These are phyloP conservation scores for Anticlea derivata DNA, from an alignment of 2,888 invertebrate species.

Conservation along the genomic window DNA sequence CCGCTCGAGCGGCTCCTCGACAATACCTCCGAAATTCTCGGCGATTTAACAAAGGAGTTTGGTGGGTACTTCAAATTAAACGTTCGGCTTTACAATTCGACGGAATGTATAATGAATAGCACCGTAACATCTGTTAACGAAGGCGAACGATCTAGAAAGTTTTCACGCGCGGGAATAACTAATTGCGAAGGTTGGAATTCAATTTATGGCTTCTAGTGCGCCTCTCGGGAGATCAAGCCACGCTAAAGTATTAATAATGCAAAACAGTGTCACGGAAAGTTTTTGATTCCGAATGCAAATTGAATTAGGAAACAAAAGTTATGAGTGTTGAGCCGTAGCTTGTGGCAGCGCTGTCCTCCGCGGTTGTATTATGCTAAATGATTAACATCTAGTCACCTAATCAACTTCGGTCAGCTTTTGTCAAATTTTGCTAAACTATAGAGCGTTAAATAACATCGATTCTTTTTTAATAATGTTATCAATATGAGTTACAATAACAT, in stretches of 20 bases:
- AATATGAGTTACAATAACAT: no score
- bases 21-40: conserved; percentile 54
- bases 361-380: conserved; percentile 58
- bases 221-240: conserved; percentile 80
- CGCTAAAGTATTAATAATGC: conserved; percentile 83
- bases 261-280: conserved; percentile 84
- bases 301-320: conserved; percentile 81
- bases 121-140: conserved; percentile 84
- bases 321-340: conserved; percentile 67
- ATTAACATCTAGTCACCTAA: conserved; percentile 55
- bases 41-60: conserved; percentile 76
- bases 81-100: conserved; percentile 83
- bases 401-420: conserved; percentile 32
- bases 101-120: conserved; percentile 84
- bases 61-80: conserved; percentile 82
- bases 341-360: conserved; percentile 65
- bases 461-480: neutral
- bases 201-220: conserved; percentile 83
- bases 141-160: conserved; percentile 84
- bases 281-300: conserved; percentile 83
- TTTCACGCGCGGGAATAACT: conserved; percentile 84
- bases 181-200: conserved; percentile 84
- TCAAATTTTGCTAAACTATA: conserved; percentile 35
- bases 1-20: conserved; percentile 59
- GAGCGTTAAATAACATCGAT: conserved; percentile 31